Conservation (phyloP, 1,140 invertebrate species). For the Bombus soroeensis region DNA sequence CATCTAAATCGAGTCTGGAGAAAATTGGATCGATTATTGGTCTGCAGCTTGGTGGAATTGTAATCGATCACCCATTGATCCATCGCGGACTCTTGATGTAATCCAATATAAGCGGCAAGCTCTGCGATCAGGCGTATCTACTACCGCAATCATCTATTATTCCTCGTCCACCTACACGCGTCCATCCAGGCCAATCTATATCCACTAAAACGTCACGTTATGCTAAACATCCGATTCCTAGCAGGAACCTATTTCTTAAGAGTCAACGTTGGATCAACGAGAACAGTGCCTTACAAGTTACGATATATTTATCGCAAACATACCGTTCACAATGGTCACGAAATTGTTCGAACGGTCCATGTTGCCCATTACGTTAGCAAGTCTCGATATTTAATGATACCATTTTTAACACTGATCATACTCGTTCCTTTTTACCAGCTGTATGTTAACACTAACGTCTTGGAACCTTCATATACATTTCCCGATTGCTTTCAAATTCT, state of each 20-base stretch:
- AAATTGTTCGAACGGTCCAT: too few relatives aligned
- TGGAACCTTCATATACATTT: too few relatives aligned
- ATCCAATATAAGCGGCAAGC: constrained; percentile 14
- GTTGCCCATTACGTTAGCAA: too few relatives aligned
- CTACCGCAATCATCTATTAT: constrained; percentile 11
- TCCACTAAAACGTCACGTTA: background rate
- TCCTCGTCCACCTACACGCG: background rate
- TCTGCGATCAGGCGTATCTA: background rate
- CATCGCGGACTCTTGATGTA: constrained; percentile 20
- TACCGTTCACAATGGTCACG: too few relatives aligned
- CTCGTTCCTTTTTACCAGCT: too few relatives aligned
- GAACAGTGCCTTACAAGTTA: too few relatives aligned
- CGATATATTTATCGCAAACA: too few relatives aligned
- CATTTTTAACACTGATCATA: too few relatives aligned
- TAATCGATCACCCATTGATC: constrained; percentile 16
- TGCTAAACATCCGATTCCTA: background rate
- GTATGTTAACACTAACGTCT: too few relatives aligned
- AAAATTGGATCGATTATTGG: constrained; percentile 1
- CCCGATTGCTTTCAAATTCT: background rate
- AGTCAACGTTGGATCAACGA: too few relatives aligned
- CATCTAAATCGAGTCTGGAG: background rate
- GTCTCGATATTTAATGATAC: too few relatives aligned
- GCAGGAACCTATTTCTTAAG: background rate
- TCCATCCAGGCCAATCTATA: background rate
- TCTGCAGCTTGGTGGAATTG: background rate